Conservation (phyloP, 2,797 vertebrate genomes). For the Acrossocheilus wenchowensis region DNA sequence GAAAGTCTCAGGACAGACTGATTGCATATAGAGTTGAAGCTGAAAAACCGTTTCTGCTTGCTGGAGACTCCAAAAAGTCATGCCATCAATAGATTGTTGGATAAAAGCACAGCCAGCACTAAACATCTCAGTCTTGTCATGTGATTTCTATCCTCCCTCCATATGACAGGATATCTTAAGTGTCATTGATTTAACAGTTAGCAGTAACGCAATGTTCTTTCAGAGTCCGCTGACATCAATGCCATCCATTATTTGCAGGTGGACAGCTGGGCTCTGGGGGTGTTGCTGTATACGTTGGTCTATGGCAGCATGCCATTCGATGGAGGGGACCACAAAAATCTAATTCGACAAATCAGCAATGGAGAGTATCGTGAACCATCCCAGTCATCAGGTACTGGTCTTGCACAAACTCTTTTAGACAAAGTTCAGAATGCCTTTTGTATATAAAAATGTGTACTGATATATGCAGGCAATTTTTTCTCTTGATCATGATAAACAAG, state of each 20-base stretch:
- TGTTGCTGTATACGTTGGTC: slow-evolving; percentile 96
- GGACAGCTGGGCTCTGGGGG: slow-evolving; percentile 99
- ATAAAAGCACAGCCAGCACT: slow-evolving; percentile 60
- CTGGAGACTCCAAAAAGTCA: neutral
- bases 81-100: neutral
- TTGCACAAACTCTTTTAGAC: neutral
- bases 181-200: slow-evolving; percentile 11
- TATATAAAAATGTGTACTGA: neutral
- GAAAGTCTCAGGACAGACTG: neutral
- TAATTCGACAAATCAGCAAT: slow-evolving; percentile 98
- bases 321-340: slow-evolving; percentile 97
- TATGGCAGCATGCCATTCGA: slow-evolving; percentile 99
- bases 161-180: neutral
- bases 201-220: slow-evolving; percentile 12
- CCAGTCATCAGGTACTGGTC: slow-evolving; percentile 91
- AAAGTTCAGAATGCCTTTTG: neutral
- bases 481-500: neutral
- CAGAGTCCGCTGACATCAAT: slow-evolving; percentile 31
- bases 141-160: slow-evolving; percentile 68
- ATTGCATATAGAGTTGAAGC: slow-evolving; percentile 5
- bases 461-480: neutral
- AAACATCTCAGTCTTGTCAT: slow-evolving; percentile 67
- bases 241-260: slow-evolving; percentile 78
- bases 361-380: slow-evolving; percentile 98
- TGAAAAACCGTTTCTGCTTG: neutral